Evolutionary conservation across 2,113 vertebrate species (phyloP).

Genomic region (Haemorhous mexicanus): DNA sequence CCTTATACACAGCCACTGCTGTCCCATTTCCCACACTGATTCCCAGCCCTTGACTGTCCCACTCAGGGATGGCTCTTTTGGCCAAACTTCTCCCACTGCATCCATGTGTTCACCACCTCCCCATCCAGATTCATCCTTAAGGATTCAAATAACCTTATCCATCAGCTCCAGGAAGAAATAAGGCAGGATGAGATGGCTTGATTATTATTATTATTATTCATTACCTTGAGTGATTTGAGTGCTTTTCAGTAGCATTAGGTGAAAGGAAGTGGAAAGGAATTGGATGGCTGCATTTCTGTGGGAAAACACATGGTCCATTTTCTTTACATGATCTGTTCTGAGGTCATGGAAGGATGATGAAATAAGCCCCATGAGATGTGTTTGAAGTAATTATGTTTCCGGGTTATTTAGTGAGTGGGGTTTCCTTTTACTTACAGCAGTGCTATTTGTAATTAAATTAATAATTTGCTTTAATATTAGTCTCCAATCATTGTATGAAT

Average conservation of each 20-base stretch:
- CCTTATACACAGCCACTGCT: rapidly evolving
- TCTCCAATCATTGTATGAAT: background rate
- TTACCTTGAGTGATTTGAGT: background rate
- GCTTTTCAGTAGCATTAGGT: background rate
- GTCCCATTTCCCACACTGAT: background rate
- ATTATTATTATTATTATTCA: background rate
- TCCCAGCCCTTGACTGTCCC: background rate
- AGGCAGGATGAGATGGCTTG: background rate
- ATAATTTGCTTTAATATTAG: background rate
- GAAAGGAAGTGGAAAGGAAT: background rate
- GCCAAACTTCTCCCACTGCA: background rate
- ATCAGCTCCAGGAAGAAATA: background rate
- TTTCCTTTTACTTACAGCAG: background rate
- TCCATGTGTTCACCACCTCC: background rate
- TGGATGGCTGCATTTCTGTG: background rate
- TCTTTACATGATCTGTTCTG: background rate
- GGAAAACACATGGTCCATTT: background rate
- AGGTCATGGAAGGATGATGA: background rate
- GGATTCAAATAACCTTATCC: background rate
- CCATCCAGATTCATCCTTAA: background rate
- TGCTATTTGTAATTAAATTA: constrained; percentile 2
- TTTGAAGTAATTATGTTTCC: background rate
- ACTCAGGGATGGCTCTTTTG: rapidly evolving
- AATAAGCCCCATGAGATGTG: background rate
- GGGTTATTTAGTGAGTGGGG: background rate